Evolutionary conservation across 1,140 invertebrate species (phyloP), one percentile per base, ranked within the genome.

Genomic region (Triops cancriformis): DNA sequence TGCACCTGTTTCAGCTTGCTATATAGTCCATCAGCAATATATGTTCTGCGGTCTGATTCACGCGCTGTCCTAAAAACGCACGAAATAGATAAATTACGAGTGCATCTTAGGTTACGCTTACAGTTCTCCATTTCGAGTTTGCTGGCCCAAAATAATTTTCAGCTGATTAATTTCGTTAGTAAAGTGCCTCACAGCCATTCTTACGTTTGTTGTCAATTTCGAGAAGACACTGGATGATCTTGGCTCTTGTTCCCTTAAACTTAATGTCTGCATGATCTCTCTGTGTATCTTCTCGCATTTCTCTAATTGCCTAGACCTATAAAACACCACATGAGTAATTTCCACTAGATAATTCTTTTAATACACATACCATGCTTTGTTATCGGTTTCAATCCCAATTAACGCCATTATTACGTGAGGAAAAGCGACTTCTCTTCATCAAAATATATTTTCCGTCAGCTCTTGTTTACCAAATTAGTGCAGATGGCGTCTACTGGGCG

Each of bases 81-180:
- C 0, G 51, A 64, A 18, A 64, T 23, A 6, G 5, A n/a, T 64
- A 18, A 64, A 18, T 23, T 64, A 64, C 23, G 6, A 64, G 6
- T 64, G 14, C 23, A 64, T 64, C 4, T 23, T n/a, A 18, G 6
- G 10, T 18, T 64, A 23, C 14, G 18, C 51, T 23, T 64, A 64
- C 51, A 64, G 18, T 23, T 64, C 51, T 64, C 51, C 51, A 64
- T 64, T 64, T 64, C 51, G 51, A 64, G 51, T 64, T 64, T 64
- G 51, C 7, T 64, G 51, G 18, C 18, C 51, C 51, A 64, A 64
- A 64, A 64, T 64, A 64, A 64, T 64, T 64, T 18, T 64, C 51
- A 64, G 14, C 51, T 64, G 51, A 14, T 64, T 64, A 64, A 64
- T 64, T 18, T 64, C 51, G 23, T 64, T 64, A 18, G 51, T 64